Percentiles rank a stretch among this genome's conserved stretches.
phyloP scores from a whole-genome alignment of 2,113 vertebrate genomes.

The Notiomystis cincta region DNA sequence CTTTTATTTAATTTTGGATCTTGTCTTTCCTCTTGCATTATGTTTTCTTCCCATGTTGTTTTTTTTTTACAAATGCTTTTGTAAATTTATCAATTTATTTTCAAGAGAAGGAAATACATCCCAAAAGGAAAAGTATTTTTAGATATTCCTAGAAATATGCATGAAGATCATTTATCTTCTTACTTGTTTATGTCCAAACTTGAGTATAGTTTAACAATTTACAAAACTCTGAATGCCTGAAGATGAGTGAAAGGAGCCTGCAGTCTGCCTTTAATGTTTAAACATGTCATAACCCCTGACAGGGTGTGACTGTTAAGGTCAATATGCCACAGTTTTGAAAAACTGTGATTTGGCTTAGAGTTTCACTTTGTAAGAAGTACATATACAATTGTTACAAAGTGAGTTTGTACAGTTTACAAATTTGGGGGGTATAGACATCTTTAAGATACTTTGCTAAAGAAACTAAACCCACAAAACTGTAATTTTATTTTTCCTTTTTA shows the following conservation, averaged over 20 bases:
- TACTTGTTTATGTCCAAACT: background rate
- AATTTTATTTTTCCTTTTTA: background rate
- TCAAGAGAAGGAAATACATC: background rate
- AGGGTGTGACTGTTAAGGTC: background rate
- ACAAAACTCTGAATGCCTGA: background rate
- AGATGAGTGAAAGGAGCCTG: background rate
- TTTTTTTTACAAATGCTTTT: background rate
- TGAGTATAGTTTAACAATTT: background rate
- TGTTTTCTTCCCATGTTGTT: background rate
- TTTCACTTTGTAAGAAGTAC: background rate
- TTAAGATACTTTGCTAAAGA: background rate
- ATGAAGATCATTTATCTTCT: background rate
- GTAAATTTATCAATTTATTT: background rate
- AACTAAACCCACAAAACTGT: background rate
- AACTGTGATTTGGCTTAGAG: background rate
- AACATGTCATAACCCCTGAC: background rate
- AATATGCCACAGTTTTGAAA: background rate
- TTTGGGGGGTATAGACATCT: background rate
- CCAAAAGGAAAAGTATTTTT: background rate
- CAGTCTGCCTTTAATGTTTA: background rate
- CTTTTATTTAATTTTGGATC: background rate
- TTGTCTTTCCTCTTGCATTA: background rate
- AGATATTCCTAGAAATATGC: background rate
- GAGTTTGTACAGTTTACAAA: background rate
- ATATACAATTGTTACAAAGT: background rate